Evolutionary conservation across 2,797 vertebrate genomes (phyloP).

Genomic region (Pygocentrus nattereri): DNA sequence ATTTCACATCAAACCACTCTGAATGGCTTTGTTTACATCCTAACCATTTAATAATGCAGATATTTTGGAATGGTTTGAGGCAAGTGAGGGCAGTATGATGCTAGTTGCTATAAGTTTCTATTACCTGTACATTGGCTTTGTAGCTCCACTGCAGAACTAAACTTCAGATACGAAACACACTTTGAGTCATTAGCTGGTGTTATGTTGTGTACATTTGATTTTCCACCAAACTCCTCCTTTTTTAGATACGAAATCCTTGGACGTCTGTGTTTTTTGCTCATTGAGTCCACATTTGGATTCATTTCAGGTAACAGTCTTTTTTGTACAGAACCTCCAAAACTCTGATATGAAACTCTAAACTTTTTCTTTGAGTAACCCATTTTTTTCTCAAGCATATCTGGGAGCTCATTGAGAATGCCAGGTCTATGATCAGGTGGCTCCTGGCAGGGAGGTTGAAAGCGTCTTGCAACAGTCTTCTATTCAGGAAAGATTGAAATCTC

Average conservation of each 20-base stretch:
- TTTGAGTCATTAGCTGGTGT: no score
- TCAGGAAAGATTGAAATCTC: slow-evolving; percentile 66
- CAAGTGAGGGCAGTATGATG: no score
- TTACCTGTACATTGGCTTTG: no score
- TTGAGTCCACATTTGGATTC: not conserved
- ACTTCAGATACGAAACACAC: no score
- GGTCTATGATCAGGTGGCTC: slow-evolving; percentile 61
- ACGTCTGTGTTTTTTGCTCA: not conserved
- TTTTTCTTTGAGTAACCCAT: slow-evolving; percentile 29
- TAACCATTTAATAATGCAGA: no score
- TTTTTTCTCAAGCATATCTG: slow-evolving; percentile 52
- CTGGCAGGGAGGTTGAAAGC: slow-evolving; percentile 66
- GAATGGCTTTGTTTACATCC: no score
- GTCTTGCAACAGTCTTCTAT: slow-evolving; percentile 68
- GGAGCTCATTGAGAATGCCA: slow-evolving; percentile 66
- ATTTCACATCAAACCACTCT: no score
- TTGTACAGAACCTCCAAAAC: not conserved
- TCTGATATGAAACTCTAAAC: not conserved
- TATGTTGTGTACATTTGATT: no score
- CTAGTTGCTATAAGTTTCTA: no score
- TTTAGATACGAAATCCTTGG: not conserved
- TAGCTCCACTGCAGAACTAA: no score
- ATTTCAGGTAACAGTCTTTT: not conserved
- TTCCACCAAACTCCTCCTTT: no score
- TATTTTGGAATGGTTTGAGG: no score